Evolutionary conservation across 1,140 invertebrate genomes (phyloP).

Genomic region (Megalonaias nervosa): DNA sequence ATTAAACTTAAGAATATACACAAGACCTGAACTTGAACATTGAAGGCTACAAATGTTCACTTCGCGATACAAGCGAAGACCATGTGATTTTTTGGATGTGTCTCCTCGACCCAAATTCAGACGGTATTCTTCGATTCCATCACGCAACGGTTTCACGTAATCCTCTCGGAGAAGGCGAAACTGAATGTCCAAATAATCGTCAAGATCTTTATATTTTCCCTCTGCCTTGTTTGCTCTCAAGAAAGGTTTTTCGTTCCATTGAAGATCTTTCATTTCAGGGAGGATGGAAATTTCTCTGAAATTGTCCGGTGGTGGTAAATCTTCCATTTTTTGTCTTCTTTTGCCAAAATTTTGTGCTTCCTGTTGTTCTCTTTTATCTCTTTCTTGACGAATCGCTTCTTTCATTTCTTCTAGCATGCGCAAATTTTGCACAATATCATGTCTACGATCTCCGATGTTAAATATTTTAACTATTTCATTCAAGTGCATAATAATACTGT

Average conservation of each 20-base stretch:
- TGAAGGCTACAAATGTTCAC: slow-evolving; percentile 56
- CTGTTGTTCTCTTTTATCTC: slow-evolving; percentile 4
- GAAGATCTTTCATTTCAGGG: slow-evolving; percentile 60
- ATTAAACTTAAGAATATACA: slow-evolving; percentile 62
- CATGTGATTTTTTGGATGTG: slow-evolving; percentile 27
- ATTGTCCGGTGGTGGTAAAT: slow-evolving; percentile 54
- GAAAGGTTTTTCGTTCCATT: slow-evolving; percentile 64
- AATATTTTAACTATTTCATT: background rate
- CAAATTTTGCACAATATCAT: background rate
- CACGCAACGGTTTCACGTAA: slow-evolving; percentile 70
- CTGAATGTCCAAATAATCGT: slow-evolving; percentile 86
- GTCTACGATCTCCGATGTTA: background rate
- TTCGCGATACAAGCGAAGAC: slow-evolving; percentile 48
- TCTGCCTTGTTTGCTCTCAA: slow-evolving; percentile 76
- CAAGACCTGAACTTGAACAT: slow-evolving; percentile 50
- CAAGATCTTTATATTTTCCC: slow-evolving; percentile 76
- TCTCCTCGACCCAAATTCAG: slow-evolving; percentile 15
- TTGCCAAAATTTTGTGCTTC: background rate
- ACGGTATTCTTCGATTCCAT: slow-evolving; percentile 64
- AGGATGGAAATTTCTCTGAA: slow-evolving; percentile 64
- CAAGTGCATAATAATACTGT: background rate
- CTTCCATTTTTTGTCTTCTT: slow-evolving; percentile 6
- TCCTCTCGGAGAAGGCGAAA: slow-evolving; percentile 85
- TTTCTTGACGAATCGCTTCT: slow-evolving; percentile 5
- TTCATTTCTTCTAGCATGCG: background rate